These are phyloP conservation scores for Calliphora vomitoria DNA, from an alignment of 2,888 invertebrate genomes.

Conservation along the genomic window DNA sequence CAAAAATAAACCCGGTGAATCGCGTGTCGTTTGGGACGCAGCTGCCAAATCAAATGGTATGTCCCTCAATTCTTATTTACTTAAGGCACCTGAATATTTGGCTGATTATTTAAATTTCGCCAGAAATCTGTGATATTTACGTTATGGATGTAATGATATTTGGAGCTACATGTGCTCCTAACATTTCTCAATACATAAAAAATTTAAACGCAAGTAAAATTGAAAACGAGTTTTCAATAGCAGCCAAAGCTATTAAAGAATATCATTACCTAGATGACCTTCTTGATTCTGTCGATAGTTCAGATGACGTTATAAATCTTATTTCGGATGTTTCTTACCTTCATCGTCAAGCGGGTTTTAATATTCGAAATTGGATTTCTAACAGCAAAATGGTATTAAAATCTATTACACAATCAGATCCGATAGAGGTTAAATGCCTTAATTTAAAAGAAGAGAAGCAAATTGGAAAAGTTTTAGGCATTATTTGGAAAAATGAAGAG, in stretches of 20 bases:
- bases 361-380: conserved; percentile 57
- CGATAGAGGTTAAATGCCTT: conserved; percentile 20
- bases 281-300: conserved; percentile 47
- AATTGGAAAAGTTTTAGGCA: conserved; percentile 64
- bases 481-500: conserved; percentile 61
- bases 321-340: conserved; percentile 22
- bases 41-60: conserved; percentile 13
- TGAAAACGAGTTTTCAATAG: conserved; percentile 5
- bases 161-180: conserved; percentile 38
- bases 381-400: conserved; percentile 33
- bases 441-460: conserved; percentile 35
- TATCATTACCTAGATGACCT: conserved; percentile 63
- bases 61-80: conserved; percentile 20
- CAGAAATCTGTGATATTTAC: conserved; percentile 18
- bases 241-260: conserved; percentile 44
- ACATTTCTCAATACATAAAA: conserved; percentile 43
- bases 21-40: background rate
- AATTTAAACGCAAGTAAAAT: conserved; percentile 49
- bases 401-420: background rate
- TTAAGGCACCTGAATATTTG: conserved; percentile 22
- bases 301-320: conserved; percentile 48
- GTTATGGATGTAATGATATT: conserved; percentile 29
- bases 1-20: too few relatives aligned
- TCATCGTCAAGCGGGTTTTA: conserved; percentile 55
- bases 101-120: conserved; percentile 1